Evolutionary conservation across 2,113 vertebrate genomes (phyloP), one percentile per base, ranked within the genome.

Genomic region (Herpetotheres cachinnans): DNA sequence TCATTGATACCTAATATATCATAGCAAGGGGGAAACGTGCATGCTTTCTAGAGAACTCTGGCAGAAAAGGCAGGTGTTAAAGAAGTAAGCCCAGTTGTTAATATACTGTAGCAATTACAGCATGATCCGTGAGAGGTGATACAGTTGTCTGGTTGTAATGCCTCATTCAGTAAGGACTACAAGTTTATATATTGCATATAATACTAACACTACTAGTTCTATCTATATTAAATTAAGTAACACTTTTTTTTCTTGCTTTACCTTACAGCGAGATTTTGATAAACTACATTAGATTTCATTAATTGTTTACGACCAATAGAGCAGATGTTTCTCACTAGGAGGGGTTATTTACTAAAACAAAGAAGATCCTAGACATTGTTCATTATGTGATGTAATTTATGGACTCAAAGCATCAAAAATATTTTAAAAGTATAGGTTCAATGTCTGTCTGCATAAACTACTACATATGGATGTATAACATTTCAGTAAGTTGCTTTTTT

Each of bases 1-100:
- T 98, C 95, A 90, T 26, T 96, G 96, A 93, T 96, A 74, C 52
- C 80, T 98, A 94, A 97, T 98, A 90, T 58, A 97, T 98, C 90
- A 97, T 95, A 91, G 96, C 74, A 97, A 61, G 78, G 34, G 94
- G 93, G 79, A 97, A 97, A 96, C 94, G 58, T 56, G 34, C 58
- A 94, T 94, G 52, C 72, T 67, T 97, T 94, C 86, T 73, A 46
- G 65, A 95, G 62, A 97, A 59, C 67, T 26, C 52, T 85, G 59
- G 49, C 76, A 93, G 85, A 86, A 93, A 89, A 87, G 22, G 27
- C 54, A 94, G 81, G 16, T 96, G 49, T 95, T 97, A 92, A 89
- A 54, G 46, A 96, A 96, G 73, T 84, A 82, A 95, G 59, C 56
- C 40, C 46, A 27, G 20, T 47, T 84, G 29, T 89, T 93, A 81